Base-by-base conservation (phyloP, 2,888 invertebrate genomes). In the Acanthopleura granulata region DNA sequence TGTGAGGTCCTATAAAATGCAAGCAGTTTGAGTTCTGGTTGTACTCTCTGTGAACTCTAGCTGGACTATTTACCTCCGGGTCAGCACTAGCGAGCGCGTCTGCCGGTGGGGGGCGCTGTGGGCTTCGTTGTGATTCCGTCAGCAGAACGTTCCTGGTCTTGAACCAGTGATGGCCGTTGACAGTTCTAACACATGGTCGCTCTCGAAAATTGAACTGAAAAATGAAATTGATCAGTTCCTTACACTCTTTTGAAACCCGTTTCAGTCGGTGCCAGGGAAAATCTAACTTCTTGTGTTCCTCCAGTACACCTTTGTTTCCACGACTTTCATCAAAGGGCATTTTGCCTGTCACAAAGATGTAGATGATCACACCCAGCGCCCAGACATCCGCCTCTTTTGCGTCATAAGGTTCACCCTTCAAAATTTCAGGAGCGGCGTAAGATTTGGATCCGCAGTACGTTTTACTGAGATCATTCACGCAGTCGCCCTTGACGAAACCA, bases 401-500 rank as follows among this genome's bases (percentile, higher is more conserved):
- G 77, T 91, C 89, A 78, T 92, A 92, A 3, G 92, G 92, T 51
- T 90, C 89, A 27, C 92, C 92, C 77, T 89, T 88, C 75, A 92
- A 88, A 75, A 92, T 92, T 81, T 90, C 90, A 0, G 90, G 90
- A 15, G 90, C 88, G 0, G 90, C 90, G 83, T 92, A 92, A 16
- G 92, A 88, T 74, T 92, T 92, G 51, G 91, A 91, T 18, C 92
- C 92, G 82, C 92, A 92, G 81, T 91, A 92, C 0, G 92, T 92
- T 69, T 86, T 86, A 77, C 92, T 89, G 57, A 92, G 83, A 18
- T 85, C 81, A 73, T 85, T 85, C 49, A 85, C 85, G 29, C 83
- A 80, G 49, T 84, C 82, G 49, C 82, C 85, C 80, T 89, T 90
- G 49, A 90, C 89, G 80, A 91, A 91, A 49, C 91, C 91, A 77